Percentiles rank a stretch among this genome's conserved stretches.
phyloP scores from a whole-genome alignment of 2,113 vertebrate species.

The Aptenodytes patagonicus region DNA sequence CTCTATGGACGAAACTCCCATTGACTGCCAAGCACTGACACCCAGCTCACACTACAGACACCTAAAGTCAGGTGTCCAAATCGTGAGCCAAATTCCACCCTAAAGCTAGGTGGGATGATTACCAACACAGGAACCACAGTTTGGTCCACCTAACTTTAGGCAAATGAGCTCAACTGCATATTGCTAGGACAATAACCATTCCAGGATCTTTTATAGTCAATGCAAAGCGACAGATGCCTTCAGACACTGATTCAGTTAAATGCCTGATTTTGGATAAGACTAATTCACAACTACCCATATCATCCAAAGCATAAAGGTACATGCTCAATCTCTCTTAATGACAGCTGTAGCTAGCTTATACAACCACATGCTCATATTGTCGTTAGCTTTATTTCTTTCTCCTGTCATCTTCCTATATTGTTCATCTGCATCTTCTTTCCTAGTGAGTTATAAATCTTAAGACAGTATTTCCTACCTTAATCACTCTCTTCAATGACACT shows the following conservation, averaged over 20 bases:
- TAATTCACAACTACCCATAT: neutral
- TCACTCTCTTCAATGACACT: neutral
- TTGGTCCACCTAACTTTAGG: rapidly evolving
- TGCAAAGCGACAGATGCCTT: neutral
- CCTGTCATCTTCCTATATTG: neutral
- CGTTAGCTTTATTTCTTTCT: neutral
- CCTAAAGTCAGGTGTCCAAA: neutral
- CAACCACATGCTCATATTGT: neutral
- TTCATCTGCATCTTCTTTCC: neutral
- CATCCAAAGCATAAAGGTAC: neutral
- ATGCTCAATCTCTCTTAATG: neutral
- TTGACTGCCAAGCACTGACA: rapidly evolving
- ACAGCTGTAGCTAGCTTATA: neutral
- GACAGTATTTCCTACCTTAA: neutral
- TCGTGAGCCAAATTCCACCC: neutral
- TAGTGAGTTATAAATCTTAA: neutral
- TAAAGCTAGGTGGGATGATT: neutral
- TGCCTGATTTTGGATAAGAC: neutral
- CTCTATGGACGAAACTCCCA: neutral
- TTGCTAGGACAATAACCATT: neutral
- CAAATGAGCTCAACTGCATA: neutral
- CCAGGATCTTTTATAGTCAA: neutral
- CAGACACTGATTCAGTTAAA: neutral
- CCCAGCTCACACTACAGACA: neutral
- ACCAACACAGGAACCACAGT: neutral